These are phyloP conservation scores for Mellilla xanthometata DNA, from an alignment of 2,888 invertebrate genomes.

Conservation along the genomic window DNA sequence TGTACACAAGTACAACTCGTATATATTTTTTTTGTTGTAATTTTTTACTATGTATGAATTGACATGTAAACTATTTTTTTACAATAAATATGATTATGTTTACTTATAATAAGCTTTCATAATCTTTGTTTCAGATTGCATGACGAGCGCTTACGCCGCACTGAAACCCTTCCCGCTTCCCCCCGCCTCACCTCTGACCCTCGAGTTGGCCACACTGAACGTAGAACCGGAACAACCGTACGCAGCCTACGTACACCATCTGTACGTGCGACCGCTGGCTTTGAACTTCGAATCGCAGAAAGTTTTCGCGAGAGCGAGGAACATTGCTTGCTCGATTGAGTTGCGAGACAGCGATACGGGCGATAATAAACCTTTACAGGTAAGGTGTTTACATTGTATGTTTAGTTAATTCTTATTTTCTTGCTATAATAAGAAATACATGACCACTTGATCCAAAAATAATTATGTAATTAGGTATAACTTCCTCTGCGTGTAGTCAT, in stretches of 20 bases:
- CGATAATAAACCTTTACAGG: conserved; percentile 85
- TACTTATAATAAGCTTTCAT: no score
- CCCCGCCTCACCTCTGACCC: conserved; percentile 87
- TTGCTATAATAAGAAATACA: no score
- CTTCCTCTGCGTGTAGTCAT: no score
- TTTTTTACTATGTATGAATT: no score
- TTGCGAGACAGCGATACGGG: conserved; percentile 90
- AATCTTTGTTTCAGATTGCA: conserved; percentile 85
- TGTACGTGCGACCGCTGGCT: conserved; percentile 94
- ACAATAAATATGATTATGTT: no score
- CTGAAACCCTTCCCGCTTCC: conserved; percentile 93
- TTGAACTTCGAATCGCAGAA: conserved; percentile 96
- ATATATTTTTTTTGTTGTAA: no score
- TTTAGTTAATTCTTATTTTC: no score
- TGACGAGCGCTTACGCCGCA: conserved; percentile 92
- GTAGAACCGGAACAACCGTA: conserved; percentile 89
- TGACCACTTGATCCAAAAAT: no score
- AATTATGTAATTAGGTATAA: no score
- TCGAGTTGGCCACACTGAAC: conserved; percentile 94
- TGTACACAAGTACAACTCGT: no score
- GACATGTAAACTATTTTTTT: no score
- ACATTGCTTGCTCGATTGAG: conserved; percentile 96
- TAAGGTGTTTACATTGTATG: no score
- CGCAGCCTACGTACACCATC: conserved; percentile 92
- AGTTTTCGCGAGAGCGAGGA: conserved; percentile 94